Evolutionary conservation across 1,140 invertebrate species (phyloP).

Genomic region (Zaprionus africanus): DNA sequence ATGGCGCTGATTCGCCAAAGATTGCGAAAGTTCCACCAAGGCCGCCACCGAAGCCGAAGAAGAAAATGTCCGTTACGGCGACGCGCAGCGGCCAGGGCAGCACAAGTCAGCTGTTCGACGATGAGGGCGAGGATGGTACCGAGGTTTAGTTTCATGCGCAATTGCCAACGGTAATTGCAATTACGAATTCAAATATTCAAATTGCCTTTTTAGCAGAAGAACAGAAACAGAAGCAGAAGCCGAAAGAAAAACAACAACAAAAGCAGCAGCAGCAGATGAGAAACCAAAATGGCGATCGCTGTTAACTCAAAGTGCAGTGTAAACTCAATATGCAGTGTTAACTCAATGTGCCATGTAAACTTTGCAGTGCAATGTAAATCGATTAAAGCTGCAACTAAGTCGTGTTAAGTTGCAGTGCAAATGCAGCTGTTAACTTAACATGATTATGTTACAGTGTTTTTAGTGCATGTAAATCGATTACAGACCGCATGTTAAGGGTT

Average conservation of each 20-base stretch:
- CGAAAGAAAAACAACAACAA: not conserved
- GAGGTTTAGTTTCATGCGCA: slow-evolving; percentile 87
- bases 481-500: not conserved
- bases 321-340: not conserved
- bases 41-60: slow-evolving; percentile 92
- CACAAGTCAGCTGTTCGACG: slow-evolving; percentile 89
- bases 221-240: slow-evolving; percentile 4
- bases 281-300: not conserved
- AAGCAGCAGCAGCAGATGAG: not conserved
- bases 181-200: slow-evolving; percentile 20
- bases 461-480: not conserved
- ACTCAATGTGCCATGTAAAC: too few relatives aligned
- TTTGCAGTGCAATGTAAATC: too few relatives aligned
- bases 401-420: not conserved
- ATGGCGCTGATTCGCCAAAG: slow-evolving; percentile 81
- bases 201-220: slow-evolving; percentile 40
- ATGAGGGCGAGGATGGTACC: slow-evolving; percentile 94
- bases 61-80: slow-evolving; percentile 86
- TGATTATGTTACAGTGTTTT: not conserved
- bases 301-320: slow-evolving; percentile 3
- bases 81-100: slow-evolving; percentile 85
- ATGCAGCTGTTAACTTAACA: not conserved
- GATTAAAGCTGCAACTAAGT: too few relatives aligned
- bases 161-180: slow-evolving; percentile 18
- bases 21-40: slow-evolving; percentile 90